Evolutionary conservation across 1,140 invertebrate species (phyloP), one percentile per base, ranked within the genome.

Genomic region (Drosophila repletoides): DNA sequence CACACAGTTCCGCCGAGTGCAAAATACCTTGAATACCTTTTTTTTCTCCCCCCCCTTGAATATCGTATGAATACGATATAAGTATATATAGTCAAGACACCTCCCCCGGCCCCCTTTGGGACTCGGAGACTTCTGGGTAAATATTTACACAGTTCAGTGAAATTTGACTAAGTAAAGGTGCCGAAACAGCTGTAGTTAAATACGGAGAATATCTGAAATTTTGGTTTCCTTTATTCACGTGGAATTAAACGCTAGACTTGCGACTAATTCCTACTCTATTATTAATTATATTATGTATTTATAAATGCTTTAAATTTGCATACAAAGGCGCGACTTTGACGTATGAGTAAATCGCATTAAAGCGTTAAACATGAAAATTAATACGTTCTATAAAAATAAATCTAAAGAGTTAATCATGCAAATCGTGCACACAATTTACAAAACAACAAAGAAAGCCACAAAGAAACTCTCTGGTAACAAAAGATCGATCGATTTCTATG

Each of bases 341-440:
- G 38, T 34, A 7, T 34, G 9, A 40, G 40, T 9, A 61, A 52
- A 53, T 63, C 31, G 26, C 28, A 71, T 29, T 29, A 67, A 68
- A 76, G 64, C 56, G 68, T 29, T 72, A 61, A 83, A 64, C 72
- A 76, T 80, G 61, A 63, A 72, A 67, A 76, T 60, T 72, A 72
- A 75, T 80, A 79, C 73, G 51, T 63, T 56, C 51, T 48, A 69
- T 34, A 60, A 53, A 19, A 6, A 53, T 33, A 24, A 67, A 67
- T 40, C 34, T 41, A 24, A 68, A 66, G 49, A 61, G 65, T 60
- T 81, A 53, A 81, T 76, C 72, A 81, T 83, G 68, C 76, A 83
- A 72, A 81, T 76, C 76, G 77, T 76, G 76, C 67, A 31, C 53
- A 59, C 43, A 31, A 66, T 26, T 17, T 45, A 45, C 38, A n/a